Conservation (phyloP, 1,140 invertebrate genomes). For the Cyclargus thomasi region DNA sequence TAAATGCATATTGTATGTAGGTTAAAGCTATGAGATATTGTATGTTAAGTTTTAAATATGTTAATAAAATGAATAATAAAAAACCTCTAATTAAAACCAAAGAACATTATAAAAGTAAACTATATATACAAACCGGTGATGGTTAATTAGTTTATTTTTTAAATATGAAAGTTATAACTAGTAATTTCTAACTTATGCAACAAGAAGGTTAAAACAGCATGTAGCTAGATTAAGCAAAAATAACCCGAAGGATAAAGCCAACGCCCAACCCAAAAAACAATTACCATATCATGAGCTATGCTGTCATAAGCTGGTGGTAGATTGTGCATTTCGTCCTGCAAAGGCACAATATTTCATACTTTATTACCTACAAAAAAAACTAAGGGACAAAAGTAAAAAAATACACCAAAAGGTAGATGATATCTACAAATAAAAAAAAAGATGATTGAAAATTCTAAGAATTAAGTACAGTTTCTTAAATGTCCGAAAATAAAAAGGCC, state of each 20-base stretch:
- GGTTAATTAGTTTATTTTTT: not conserved
- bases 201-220: not conserved
- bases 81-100: not conserved
- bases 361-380: conserved; percentile 1
- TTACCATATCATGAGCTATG: conserved; percentile 74
- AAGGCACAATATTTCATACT: conserved; percentile 18
- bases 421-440: too few relatives aligned
- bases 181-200: not conserved
- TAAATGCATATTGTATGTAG: not conserved
- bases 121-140: not conserved
- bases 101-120: not conserved
- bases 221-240: not conserved
- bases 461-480: too few relatives aligned
- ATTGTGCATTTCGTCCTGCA: conserved; percentile 73
- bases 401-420: too few relatives aligned
- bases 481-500: too few relatives aligned
- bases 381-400: conserved; percentile 5
- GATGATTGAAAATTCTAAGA: too few relatives aligned
- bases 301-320: conserved; percentile 74
- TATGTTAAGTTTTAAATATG: not conserved
- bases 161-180: too few relatives aligned
- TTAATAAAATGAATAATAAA: not conserved
- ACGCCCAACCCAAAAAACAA: conserved; percentile 16
- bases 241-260: not conserved
- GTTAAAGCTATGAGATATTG: conserved; percentile 4